Evolutionary conservation across 2,888 invertebrate genomes (phyloP), one percentile per base, ranked within the genome.

Genomic region (Synergus laeviventris): DNA sequence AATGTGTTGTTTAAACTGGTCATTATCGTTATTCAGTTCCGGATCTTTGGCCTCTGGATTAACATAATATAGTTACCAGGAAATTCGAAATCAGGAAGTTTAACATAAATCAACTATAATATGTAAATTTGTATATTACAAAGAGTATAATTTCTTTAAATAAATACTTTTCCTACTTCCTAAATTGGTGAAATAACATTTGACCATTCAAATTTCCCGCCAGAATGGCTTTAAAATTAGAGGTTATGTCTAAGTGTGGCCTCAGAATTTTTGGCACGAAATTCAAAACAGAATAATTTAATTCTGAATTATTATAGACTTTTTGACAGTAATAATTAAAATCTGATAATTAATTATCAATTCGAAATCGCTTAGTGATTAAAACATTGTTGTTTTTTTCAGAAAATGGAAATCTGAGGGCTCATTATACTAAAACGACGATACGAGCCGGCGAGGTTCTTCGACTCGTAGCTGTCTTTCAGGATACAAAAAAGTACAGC

Each of bases 381-480:
- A 2, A 54, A 54, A 54, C 9, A 9, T 54, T 18, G 11, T 54
- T 54, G 9, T 9, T 21, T 70, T 42, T 81, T 83, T 39, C 83
- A 90, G 90, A 89, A 81, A 90, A 89, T 76, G 90, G 90, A 64
- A 91, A 90, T 81, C 82, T 91, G n/a, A 87, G 90, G 54, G 90
- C 90, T 70, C 91, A 91, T 81, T 93, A 93, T 82, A 90, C 91
- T 64, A 92, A 92, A 83, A 92, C 92, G 42, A 91, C 91, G 49
- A 91, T 92, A 76, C 89, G 90, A 78, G 91, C 92, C 12, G 93
- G 93, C 4, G 92, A 92, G 81, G 92, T 92, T 56, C 87, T 93
- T 49, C 91, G 92, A 75, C 89, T 93, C 77, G 88, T 93, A 76
- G 93, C 93, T 14, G 92, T 93, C 39, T 93, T 92, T 85, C 92